Percentiles rank a stretch among this genome's conserved stretches.
These are phyloP conservation scores for Agrypnia vestita DNA, from an alignment of 1,140 invertebrate species.

Conservation along the genomic window DNA sequence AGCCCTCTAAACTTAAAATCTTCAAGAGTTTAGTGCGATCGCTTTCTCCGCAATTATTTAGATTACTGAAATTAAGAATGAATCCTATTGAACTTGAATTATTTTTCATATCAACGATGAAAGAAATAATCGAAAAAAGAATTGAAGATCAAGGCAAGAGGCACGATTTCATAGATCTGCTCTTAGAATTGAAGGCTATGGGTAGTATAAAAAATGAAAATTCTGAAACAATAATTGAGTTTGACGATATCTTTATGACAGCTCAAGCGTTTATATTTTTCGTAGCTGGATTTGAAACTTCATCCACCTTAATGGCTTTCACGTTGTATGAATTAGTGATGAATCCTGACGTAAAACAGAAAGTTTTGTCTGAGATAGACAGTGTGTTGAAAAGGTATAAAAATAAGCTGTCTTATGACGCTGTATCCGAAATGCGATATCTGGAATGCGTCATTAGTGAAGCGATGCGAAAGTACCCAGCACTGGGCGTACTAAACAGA, in stretches of 20 bases:
- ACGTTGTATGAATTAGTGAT: conserved; percentile 68
- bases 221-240: conserved; percentile 13
- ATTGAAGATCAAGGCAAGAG: conserved; percentile 66
- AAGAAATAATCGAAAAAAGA: conserved; percentile 69
- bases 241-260: conserved; percentile 59
- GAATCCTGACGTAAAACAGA: conserved; percentile 72
- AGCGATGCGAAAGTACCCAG: conserved; percentile 46
- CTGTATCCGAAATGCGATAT: conserved; percentile 68
- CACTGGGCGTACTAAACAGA: conserved; percentile 11
- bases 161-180: conserved; percentile 50
- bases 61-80: conserved; percentile 29
- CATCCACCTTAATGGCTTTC: conserved; percentile 68
- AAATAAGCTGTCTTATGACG: conserved; percentile 66
- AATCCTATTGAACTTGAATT: conserved; percentile 61
- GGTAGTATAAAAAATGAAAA: not conserved
- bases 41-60: conserved; percentile 38
- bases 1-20: not conserved
- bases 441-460: conserved; percentile 62
- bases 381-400: conserved; percentile 60
- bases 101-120: conserved; percentile 69
- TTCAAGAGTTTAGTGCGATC: conserved; percentile 1
- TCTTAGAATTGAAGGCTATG: conserved; percentile 61
- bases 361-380: conserved; percentile 70
- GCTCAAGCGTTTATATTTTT: conserved; percentile 69
- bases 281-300: conserved; percentile 74